These are phyloP conservation scores for Drosophila guanche DNA, from an alignment of 1,140 invertebrate species.

Conservation along the genomic window DNA sequence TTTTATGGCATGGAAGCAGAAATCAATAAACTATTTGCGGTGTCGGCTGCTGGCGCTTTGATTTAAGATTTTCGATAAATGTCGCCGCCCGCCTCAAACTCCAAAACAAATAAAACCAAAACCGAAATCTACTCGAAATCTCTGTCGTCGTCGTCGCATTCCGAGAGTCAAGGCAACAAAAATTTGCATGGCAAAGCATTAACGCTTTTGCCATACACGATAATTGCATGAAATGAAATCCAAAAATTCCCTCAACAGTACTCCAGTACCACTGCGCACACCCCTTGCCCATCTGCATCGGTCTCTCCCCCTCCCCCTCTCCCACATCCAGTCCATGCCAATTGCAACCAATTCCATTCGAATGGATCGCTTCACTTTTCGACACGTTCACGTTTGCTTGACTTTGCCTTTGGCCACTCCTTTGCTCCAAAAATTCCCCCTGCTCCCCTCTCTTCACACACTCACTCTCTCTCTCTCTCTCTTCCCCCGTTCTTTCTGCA, in stretches of 20 bases:
- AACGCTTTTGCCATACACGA: conserved; percentile 64
- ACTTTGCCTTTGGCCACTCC: conserved; percentile 62
- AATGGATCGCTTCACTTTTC: conserved; percentile 53
- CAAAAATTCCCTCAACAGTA: conserved; percentile 33
- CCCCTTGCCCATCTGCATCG: not conserved
- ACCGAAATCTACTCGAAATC: conserved; percentile 14
- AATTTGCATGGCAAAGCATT: conserved; percentile 79
- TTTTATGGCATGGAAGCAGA: conserved; percentile 27
- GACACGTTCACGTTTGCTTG: conserved; percentile 63
- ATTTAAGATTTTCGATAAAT: conserved; percentile 52
- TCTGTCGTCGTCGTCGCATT: conserved; percentile 37
- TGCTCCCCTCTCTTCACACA: not conserved
- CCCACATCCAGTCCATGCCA: conserved; percentile 8
- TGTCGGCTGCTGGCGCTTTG: conserved; percentile 42
- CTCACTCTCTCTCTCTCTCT: not conserved
- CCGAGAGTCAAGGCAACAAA: conserved; percentile 42
- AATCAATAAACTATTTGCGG: conserved; percentile 45
- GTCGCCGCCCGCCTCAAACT: conserved; percentile 40
- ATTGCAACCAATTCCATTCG: conserved; percentile 28
- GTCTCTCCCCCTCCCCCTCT: not conserved
- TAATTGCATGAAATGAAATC: conserved; percentile 70
- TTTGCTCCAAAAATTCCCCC: conserved; percentile 17
- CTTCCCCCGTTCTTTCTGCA: conserved; percentile 19
- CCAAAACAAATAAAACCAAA: not conserved
- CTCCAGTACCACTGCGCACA: not conserved